phyloP scores from a whole-genome alignment of 1,140 invertebrate species.

The Forficula auricularia region DNA sequence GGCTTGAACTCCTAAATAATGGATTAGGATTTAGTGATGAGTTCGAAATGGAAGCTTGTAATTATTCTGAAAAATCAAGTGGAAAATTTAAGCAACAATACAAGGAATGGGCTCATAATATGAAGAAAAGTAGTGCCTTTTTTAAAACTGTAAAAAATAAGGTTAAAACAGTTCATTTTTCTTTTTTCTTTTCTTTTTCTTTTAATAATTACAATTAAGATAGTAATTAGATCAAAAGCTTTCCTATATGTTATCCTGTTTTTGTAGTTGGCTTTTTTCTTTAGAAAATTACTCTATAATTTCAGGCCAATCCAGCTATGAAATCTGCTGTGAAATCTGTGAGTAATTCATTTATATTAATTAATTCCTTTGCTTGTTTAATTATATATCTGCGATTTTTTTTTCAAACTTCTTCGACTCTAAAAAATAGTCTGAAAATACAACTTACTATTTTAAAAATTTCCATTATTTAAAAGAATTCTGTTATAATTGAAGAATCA shows the following conservation, averaged over 20 bases:
- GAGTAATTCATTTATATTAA: constrained; percentile 25
- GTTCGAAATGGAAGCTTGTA: constrained; percentile 78
- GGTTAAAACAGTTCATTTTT: constrained; percentile 26
- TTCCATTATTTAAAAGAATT: too few species aligned
- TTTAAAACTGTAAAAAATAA: constrained; percentile 60
- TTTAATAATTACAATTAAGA: constrained; percentile 8
- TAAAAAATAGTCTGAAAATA: too few species aligned
- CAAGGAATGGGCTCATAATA: constrained; percentile 47
- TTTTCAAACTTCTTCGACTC: neutral
- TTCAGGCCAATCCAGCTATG: constrained; percentile 63
- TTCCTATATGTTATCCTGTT: constrained; percentile 9
- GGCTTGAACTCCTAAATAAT: constrained; percentile 72
- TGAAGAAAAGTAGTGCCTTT: constrained; percentile 47
- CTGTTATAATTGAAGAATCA: too few species aligned
- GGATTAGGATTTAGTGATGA: constrained; percentile 82
- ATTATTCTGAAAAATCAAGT: constrained; percentile 65
- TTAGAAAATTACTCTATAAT: constrained; percentile 17
- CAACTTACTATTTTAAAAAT: too few species aligned
- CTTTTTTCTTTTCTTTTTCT: constrained; percentile 12
- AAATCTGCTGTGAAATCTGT: constrained; percentile 66
- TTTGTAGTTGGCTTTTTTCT: constrained; percentile 1
- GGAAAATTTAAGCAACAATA: constrained; percentile 62
- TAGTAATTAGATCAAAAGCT: constrained; percentile 11
- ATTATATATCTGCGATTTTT: neutral
- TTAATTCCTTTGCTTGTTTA: constrained; percentile 3